Evolutionary conservation across 1,140 invertebrate genomes (phyloP), one percentile per base, ranked within the genome.

Genomic region (Bombyx mandarina): DNA sequence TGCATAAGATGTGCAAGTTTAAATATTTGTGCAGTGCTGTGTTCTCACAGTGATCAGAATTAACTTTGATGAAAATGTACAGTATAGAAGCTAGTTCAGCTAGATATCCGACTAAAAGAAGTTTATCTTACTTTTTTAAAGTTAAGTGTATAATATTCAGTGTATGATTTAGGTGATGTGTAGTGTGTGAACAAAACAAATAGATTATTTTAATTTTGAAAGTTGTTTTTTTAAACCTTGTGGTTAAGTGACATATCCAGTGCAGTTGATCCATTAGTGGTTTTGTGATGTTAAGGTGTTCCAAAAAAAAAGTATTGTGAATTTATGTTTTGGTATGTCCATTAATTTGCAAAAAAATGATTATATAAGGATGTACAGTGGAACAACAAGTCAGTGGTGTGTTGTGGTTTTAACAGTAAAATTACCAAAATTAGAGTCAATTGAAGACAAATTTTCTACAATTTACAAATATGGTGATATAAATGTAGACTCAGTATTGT

Each of bases 171-270:
- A 84, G 79, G 79, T 79, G 75, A 79, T 73, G 84, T 87, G 84
- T 86, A 82, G 83, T 87, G 69, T 85, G 79, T 75, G 82, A 75
- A 69, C 76, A 62, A 71, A 65, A 53, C 63, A 79, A 84, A 87
- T 85, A 85, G 80, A 86, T 73, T 73, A 79, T 85, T 79, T 69
- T 71, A 77, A 76, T 69, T 67, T 44, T 79, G 62, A 68, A 77
- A 83, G 79, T 85, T 71, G 80, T 86, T 86, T 86, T 86, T 78
- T 85, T 85, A 78, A 58, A 82, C 79, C 83, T 80, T 79, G 83
- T 86, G 81, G 73, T 59, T 65, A 73, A 42, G 52, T 58, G 50
- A 35, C 26, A 35, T 35, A 35, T 35, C 26, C 4, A 35, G 26
- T 35, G 26, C 26, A 35, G 26, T 35, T 35, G 26, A 35, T 35